Evolutionary conservation across 2,797 vertebrate genomes (phyloP).

Genomic region (Aotus griseimembra): DNA sequence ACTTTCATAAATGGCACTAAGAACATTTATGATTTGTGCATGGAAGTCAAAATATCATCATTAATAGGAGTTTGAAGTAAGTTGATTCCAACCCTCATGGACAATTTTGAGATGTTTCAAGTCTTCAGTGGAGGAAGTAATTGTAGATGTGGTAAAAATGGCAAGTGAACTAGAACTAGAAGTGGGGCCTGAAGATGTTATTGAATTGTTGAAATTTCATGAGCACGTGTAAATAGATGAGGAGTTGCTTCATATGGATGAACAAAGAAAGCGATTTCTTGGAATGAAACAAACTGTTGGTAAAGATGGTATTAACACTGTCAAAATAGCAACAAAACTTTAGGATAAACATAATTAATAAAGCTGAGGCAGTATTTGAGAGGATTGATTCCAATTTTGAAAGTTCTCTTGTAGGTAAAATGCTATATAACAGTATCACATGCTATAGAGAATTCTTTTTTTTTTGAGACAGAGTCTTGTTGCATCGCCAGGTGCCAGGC

Average conservation of each 20-base stretch:
- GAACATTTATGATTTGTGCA: background rate
- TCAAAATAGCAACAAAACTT: background rate
- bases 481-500: too few relatives aligned
- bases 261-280: background rate
- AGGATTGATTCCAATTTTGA: background rate
- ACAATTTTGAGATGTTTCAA: background rate
- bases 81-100: background rate
- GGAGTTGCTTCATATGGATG: background rate
- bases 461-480: background rate
- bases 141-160: background rate
- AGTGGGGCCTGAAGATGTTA: background rate
- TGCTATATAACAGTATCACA: background rate
- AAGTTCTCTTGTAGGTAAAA: background rate
- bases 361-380: background rate
- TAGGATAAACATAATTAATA: background rate
- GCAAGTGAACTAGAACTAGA: background rate
- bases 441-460: background rate
- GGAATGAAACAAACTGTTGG: background rate
- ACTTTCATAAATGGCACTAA: background rate
- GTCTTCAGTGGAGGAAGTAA: background rate
- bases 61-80: background rate
- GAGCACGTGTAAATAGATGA: background rate
- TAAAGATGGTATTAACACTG: background rate
- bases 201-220: background rate
- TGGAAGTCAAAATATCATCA: background rate